Conservation (phyloP, 2,113 vertebrate genomes). For the Accipiter virgatus region DNA sequence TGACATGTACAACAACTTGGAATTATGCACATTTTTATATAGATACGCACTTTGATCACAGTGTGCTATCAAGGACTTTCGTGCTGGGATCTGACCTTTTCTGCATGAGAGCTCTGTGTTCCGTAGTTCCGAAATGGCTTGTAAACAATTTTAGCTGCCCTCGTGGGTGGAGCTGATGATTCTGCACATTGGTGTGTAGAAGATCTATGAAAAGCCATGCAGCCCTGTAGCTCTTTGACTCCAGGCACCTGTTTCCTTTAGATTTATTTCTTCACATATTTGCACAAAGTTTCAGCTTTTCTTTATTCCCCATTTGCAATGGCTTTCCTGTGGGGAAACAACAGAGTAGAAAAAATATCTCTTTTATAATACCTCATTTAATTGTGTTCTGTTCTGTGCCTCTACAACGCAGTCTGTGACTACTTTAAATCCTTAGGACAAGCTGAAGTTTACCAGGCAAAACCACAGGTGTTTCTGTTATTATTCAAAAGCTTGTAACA, state of each 20-base stretch:
- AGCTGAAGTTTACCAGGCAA: not conserved
- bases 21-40: constrained; percentile 22
- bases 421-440: not conserved
- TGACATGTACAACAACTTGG: not conserved
- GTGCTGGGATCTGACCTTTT: not conserved
- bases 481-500: not conserved
- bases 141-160: not conserved
- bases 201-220: not conserved
- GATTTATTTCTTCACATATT: not conserved
- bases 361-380: not conserved
- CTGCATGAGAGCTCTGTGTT: not conserved
- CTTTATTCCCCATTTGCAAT: not conserved
- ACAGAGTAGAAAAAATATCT: not conserved
- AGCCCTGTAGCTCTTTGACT: not conserved
- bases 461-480: not conserved
- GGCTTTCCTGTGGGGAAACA: not conserved
- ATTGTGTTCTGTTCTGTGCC: not conserved
- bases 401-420: not conserved
- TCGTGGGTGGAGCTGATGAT: not conserved
- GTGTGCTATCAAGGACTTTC: not conserved
- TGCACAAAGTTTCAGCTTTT: not conserved
- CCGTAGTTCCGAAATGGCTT: not conserved
- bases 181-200: not conserved
- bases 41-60: constrained; percentile 17
- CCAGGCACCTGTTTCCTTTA: not conserved